Conservation (phyloP, 2,888 invertebrate genomes). For the Patella caerulea region DNA sequence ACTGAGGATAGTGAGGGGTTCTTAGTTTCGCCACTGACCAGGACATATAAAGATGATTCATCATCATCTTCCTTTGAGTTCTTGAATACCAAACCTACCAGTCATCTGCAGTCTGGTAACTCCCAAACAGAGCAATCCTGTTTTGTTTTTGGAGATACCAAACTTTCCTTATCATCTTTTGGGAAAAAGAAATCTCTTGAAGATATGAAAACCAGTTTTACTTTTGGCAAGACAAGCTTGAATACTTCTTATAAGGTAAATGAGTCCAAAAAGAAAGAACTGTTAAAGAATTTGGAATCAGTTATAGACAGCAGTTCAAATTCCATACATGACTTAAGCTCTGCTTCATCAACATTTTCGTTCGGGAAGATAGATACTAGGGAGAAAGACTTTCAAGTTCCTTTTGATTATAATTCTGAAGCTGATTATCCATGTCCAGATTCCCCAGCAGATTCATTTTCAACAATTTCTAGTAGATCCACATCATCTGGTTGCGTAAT, state of each 20-base stretch:
- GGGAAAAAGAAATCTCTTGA: neutral
- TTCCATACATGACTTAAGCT: too few relatives aligned
- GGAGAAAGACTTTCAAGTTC: too few relatives aligned
- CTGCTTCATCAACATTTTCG: too few relatives aligned
- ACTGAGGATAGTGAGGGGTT: neutral
- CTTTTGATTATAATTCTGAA: too few relatives aligned
- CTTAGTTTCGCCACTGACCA: neutral
- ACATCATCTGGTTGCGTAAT: too few relatives aligned
- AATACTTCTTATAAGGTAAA: neutral
- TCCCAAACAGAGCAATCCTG: neutral
- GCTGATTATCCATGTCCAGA: too few relatives aligned
- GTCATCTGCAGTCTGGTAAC: neutral
- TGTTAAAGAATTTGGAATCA: neutral
- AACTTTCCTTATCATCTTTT: neutral
- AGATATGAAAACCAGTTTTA: neutral
- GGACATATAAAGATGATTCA: neutral
- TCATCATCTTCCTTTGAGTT: neutral
- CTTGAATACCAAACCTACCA: neutral
- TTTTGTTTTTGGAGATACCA: neutral
- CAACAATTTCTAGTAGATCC: too few relatives aligned
- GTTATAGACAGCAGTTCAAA: neutral
- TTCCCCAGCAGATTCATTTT: too few relatives aligned
- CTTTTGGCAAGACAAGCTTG: neutral
- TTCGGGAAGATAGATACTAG: too few relatives aligned
- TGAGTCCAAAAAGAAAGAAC: neutral